Conservation (phyloP, 1,140 invertebrate species). For the Leptinotarsa lineolata region DNA sequence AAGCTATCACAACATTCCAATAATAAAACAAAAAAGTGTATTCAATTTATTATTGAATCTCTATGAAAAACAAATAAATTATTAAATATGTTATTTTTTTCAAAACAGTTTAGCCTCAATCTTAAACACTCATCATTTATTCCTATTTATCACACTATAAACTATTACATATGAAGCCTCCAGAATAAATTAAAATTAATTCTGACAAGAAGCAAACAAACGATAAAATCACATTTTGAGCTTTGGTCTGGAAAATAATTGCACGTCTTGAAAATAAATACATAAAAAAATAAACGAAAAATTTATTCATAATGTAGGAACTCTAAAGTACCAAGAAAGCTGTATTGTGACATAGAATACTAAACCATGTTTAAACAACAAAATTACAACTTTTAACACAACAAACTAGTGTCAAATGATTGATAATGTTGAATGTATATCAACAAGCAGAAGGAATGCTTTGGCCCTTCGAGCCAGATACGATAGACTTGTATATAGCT, state of each 20-base stretch:
- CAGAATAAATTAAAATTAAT: slow-evolving; percentile 1
- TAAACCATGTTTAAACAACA: too few species aligned
- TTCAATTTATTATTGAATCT: too few species aligned
- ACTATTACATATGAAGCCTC: not conserved
- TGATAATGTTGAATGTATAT: too few species aligned
- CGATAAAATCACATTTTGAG: slow-evolving; percentile 13
- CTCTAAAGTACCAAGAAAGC: not conserved
- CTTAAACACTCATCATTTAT: not conserved
- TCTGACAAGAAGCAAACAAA: slow-evolving; percentile 18
- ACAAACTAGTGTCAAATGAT: too few species aligned
- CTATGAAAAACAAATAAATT: too few species aligned
- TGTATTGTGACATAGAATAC: too few species aligned
- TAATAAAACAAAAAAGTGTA: too few species aligned
- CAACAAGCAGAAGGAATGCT: not conserved
- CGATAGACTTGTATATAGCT: not conserved
- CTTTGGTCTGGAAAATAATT: slow-evolving; percentile 6
- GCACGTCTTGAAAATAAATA: slow-evolving; percentile 6
- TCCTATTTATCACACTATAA: not conserved
- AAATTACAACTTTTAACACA: too few species aligned
- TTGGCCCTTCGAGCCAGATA: not conserved
- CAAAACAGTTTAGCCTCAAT: not conserved
- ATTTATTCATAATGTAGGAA: not conserved
- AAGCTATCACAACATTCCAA: too few species aligned
- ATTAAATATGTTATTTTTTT: too few species aligned
- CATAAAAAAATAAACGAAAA: not conserved